phyloP scores from a whole-genome alignment of 2,113 vertebrate species.

The Gavialis gangeticus region DNA sequence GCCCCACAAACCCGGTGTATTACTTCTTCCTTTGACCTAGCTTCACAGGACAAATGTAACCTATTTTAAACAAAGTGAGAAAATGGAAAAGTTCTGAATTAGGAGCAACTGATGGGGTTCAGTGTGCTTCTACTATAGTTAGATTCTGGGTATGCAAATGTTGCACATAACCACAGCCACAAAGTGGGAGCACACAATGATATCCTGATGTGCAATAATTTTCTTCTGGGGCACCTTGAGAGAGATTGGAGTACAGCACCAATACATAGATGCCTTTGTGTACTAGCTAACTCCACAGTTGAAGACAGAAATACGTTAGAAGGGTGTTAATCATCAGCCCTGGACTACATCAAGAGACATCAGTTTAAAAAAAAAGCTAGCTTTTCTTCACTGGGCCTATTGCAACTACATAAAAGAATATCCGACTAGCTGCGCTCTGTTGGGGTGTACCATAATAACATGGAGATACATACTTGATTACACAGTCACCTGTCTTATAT shows the following conservation, averaged over 20 bases:
- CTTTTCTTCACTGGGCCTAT: background rate
- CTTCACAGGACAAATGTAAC: conserved; percentile 1
- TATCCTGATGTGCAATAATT: background rate
- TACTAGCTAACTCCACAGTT: background rate
- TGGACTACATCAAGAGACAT: background rate
- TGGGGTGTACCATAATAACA: rapidly evolving
- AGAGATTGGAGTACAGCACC: background rate
- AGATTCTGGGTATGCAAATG: background rate
- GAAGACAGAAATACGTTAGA: background rate
- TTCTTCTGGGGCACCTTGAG: background rate
- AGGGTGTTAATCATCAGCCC: background rate
- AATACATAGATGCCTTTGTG: background rate
- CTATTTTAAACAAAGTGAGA: background rate
- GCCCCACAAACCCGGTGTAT: background rate
- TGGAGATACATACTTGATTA: rapidly evolving
- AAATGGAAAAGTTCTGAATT: background rate
- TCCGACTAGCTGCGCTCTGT: background rate
- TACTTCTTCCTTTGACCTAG: background rate
- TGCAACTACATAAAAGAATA: background rate
- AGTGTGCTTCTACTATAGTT: background rate
- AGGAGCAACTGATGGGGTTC: background rate
- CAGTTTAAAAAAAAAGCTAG: background rate
- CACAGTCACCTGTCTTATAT: background rate
- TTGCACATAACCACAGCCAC: too few species aligned
- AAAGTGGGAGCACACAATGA: too few species aligned